Conservation (phyloP, 2,797 vertebrate genomes). For the Tokudaia tokunoshimensis region DNA sequence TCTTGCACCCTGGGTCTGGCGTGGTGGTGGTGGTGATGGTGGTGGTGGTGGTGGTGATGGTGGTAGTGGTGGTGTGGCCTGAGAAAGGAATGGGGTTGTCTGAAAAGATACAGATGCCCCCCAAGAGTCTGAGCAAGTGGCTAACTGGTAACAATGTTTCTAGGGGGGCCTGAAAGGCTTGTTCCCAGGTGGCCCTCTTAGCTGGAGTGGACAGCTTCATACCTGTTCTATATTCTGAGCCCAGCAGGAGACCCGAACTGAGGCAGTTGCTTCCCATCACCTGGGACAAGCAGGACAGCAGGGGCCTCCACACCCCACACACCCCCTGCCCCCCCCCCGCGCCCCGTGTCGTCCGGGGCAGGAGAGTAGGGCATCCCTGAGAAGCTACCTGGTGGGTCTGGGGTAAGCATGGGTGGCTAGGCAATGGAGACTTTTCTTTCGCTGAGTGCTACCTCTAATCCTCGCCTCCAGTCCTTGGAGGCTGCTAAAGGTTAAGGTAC, state of each 20-base stretch:
- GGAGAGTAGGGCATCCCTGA: background rate
- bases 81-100: background rate
- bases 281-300: background rate
- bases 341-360: accelerated
- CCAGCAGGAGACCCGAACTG: background rate
- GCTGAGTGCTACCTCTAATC: background rate
- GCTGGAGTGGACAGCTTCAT: background rate
- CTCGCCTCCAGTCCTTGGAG: background rate
- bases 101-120: background rate
- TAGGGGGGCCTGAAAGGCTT: background rate
- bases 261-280: background rate
- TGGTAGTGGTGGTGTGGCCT: background rate
- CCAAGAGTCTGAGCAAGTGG: background rate
- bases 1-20: background rate
- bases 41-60: too few relatives aligned
- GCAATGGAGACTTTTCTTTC: background rate
- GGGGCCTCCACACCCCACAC: too few relatives aligned
- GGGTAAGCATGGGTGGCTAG: background rate
- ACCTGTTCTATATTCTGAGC: background rate
- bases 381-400: background rate
- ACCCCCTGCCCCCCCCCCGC: too few relatives aligned
- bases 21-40: background rate
- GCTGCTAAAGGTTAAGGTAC: background rate
- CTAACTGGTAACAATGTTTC: background rate
- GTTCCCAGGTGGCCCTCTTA: background rate